phyloP scores from a whole-genome alignment of 2,113 vertebrate genomes.

The Neodontobutis hainanensis region DNA sequence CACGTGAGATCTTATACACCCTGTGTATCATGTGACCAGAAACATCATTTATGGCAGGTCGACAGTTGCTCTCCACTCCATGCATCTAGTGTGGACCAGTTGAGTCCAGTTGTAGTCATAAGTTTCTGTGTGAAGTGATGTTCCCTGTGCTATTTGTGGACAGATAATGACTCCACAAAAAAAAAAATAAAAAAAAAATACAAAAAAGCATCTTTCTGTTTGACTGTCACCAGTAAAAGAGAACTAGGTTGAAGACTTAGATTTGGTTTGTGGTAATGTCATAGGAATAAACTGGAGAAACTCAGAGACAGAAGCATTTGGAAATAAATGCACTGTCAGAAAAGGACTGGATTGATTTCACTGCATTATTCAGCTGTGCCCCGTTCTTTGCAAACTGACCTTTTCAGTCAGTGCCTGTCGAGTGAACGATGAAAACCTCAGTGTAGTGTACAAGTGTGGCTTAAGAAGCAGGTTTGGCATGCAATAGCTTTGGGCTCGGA shows the following conservation, averaged over 20 bases:
- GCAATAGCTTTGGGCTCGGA: constrained; percentile 22
- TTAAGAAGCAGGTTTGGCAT: constrained; percentile 8
- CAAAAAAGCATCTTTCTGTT: constrained; percentile 31
- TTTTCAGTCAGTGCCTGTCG: constrained; percentile 36
- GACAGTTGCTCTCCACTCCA: background rate
- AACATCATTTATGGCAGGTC: constrained; percentile 10
- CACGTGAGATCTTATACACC: constrained; percentile 19
- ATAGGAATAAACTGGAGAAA: constrained; percentile 2
- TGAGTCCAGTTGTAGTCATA: no score
- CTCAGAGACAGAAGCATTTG: constrained; percentile 1
- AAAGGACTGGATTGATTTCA: constrained; percentile 22
- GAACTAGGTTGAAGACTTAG: constrained; percentile 6
- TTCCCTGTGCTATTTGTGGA: constrained; percentile 10
- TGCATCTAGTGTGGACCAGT: no score
- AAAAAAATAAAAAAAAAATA: constrained; percentile 28
- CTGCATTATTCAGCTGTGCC: constrained; percentile 34
- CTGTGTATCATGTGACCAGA: constrained; percentile 28
- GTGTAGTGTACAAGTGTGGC: constrained; percentile 19
- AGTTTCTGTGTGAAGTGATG: background rate
- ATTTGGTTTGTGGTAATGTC: constrained; percentile 20
- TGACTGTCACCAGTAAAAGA: constrained; percentile 15
- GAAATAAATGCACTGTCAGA: constrained; percentile 33
- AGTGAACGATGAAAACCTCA: constrained; percentile 20
- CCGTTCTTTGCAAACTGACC: constrained; percentile 39
- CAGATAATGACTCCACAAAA: constrained; percentile 19